Evolutionary conservation across 2,888 invertebrate genomes (phyloP).

Genomic region (Philonicus albiceps): DNA sequence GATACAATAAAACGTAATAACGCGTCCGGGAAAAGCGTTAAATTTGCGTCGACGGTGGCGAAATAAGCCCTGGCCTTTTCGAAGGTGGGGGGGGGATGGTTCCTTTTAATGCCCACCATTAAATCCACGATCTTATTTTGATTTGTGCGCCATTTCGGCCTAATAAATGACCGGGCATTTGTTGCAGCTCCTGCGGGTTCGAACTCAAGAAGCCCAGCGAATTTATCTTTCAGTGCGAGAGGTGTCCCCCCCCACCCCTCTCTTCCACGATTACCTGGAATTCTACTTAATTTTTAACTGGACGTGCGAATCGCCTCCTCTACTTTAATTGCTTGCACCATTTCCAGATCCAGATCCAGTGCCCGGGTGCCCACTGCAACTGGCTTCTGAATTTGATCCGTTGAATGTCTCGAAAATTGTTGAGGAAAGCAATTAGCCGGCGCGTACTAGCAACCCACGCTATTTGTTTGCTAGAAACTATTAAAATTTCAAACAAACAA

Average conservation of each 20-base stretch:
- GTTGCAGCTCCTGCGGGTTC: background rate
- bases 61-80: background rate
- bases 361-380: background rate
- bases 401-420: background rate
- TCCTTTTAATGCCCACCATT: constrained; percentile 12
- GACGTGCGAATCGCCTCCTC: background rate
- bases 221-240: background rate
- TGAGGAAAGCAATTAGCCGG: background rate
- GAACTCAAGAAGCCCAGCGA: background rate
- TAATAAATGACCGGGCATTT: constrained; percentile 10
- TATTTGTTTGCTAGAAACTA: background rate
- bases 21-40: background rate
- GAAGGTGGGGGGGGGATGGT: background rate
- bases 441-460: background rate
- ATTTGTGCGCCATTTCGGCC: background rate
- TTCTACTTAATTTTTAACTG: background rate
- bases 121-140: constrained; percentile 22
- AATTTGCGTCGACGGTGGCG: background rate
- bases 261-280: background rate
- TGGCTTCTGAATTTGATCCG: background rate
- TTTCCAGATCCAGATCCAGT: background rate
- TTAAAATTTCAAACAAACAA: background rate
- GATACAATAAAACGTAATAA: background rate
- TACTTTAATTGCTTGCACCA: background rate
- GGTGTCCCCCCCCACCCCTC: background rate